Base-by-base conservation (phyloP, 64 coral and sea anemone genomes). In the Stichodactyla mertensii region DNA sequence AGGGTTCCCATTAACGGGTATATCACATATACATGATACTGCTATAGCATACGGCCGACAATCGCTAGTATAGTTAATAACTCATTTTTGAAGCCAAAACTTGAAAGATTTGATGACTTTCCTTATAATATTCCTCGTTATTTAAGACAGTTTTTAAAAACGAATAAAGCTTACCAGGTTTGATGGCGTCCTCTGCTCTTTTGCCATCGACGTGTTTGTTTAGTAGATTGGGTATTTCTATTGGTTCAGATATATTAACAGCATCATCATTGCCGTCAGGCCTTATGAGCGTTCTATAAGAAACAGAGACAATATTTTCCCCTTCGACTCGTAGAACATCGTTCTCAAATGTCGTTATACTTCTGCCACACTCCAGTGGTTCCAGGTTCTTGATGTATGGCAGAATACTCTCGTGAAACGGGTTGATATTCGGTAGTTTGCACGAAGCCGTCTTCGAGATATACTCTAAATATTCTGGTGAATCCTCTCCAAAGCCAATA, bases 291-390 rank as follows among this genome's bases (percentile, higher is more conserved):
- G 27, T 86, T 71, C 83, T 86, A 55, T 86, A 91, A 22, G 80
- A 55, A 52, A 78, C 89, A 6, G 89, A 91, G 10, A 91, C 71
- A 24, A 91, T 55, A 5, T 58, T 78, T 64, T 86, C 83, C 16
- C 83, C 84, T 79, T 91, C 77, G 10, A 91, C 67, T 7, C 89
- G 89, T 52, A 91, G 89, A 52, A 86, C 58, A 57, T 81, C 77
- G 31, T 86, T 86, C 55, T 91, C 84, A 60, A 91, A 86, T 11
- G 67, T 86, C 10, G 89, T 77, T 18, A 59, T 61, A 16, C 66
- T 86, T 19, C 9, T 36, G 10, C 89, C 89, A 55, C 89, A 90
- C 4, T 52, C 26, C 0, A 90, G 69, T 64, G 79, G 59, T 4
- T 26, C 24, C 19, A 90, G 69, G 3, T 90, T 55, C 77, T 90